Base-by-base conservation (phyloP, 2,113 vertebrate genomes). In the Garra rufa region DNA sequence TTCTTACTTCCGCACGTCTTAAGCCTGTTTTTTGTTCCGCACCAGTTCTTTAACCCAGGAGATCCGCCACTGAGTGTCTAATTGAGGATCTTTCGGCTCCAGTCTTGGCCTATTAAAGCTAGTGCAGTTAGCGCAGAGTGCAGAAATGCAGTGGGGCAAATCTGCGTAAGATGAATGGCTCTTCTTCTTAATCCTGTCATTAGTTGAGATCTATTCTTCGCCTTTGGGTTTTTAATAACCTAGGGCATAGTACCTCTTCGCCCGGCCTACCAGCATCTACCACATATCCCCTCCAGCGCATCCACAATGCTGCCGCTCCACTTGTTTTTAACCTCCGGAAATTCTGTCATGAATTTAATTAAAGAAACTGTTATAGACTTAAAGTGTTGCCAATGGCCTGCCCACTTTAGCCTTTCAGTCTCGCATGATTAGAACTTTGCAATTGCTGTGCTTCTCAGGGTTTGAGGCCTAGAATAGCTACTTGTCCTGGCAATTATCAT, bases 121-220 rank as follows among this genome's bases (percentile, higher is more conserved):
- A 44, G 52, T 52, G 81, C 10, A 50, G 34, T 81, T 84, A 55
- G 55, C 19, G 19, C 67, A 24, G 55, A 26, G 77, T 17, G 76
- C 84, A 0, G 28, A 70, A 59, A 52, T 34, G 61, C 75, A 76
- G 73, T 63, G 69, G 78, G 75, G 87, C 70, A 77, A 78, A 85
- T 74, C 69, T 48, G 48, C 26, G 48, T 67, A n/a, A 82, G 43
- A 74, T 76, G 84, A 83, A 85, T 74, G 75, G 44, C 75, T 38
- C 65, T 81, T 79, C 59, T 43, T 83, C 87, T 80, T 88, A 88
- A 88, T 83, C 87, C 84, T 63, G 81, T 85, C 84, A 88, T 85
- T 88, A 88, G 81, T 21, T 14, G 14, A 83, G 80, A 83, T 48
- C 65, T 30, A 74, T 83, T 83, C 61, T 82, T 69, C n/a, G 38